phyloP scores from a whole-genome alignment of 2,888 invertebrate species.

The Drosophila mettleri region DNA sequence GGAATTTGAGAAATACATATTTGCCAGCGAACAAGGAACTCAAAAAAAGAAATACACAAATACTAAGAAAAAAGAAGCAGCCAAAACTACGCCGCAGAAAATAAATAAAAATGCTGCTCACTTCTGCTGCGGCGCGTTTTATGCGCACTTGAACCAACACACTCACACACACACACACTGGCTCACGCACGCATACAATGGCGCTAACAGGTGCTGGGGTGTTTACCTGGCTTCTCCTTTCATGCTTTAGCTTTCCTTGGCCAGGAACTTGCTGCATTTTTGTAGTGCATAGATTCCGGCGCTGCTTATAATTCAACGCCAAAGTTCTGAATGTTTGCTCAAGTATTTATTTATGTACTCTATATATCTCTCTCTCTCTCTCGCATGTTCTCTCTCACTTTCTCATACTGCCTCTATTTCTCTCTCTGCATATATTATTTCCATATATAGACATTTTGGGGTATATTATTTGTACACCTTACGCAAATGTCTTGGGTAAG shows the following conservation, averaged over 20 bases:
- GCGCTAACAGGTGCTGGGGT: slow-evolving; percentile 72
- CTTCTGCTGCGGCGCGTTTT: slow-evolving; percentile 72
- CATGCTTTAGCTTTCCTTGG: slow-evolving; percentile 1
- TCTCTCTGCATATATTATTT: neutral
- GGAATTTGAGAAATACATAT: slow-evolving; percentile 55
- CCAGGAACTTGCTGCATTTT: slow-evolving; percentile 56
- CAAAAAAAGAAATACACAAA: slow-evolving; percentile 36
- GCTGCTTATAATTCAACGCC: slow-evolving; percentile 74
- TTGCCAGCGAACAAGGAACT: slow-evolving; percentile 21
- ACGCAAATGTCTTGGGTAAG: slow-evolving; percentile 18
- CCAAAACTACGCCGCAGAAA: slow-evolving; percentile 66
- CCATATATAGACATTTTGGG: slow-evolving; percentile 13
- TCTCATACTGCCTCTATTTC: neutral
- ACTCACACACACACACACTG: slow-evolving; percentile 18
- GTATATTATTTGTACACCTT: slow-evolving; percentile 30
- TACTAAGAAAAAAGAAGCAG: slow-evolving; percentile 12
- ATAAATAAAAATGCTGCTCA: slow-evolving; percentile 77
- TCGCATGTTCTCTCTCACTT: neutral
- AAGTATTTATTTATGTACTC: slow-evolving; percentile 79
- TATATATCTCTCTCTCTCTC: neutral
- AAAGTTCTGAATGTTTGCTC: slow-evolving; percentile 78
- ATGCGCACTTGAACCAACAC: slow-evolving; percentile 66
- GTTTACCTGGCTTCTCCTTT: slow-evolving; percentile 5
- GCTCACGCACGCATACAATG: slow-evolving; percentile 12
- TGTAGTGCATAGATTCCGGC: slow-evolving; percentile 73